Evolutionary conservation across 2,113 vertebrate species (phyloP).

Genomic region (Limnothrissa miodon): DNA sequence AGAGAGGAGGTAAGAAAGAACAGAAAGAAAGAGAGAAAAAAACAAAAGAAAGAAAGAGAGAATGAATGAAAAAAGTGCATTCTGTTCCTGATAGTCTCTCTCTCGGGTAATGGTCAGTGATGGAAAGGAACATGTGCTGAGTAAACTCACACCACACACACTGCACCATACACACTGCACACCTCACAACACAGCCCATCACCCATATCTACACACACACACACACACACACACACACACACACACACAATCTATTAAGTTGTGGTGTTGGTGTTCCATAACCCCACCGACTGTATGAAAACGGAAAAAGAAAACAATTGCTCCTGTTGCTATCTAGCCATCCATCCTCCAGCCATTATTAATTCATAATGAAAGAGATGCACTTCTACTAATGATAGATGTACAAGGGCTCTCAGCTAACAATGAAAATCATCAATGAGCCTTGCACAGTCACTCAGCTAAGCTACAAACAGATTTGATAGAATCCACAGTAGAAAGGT

Average conservation of each 20-base stretch:
- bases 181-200: not conserved
- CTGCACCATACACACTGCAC: constrained; percentile 34
- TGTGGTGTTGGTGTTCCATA: constrained; percentile 4
- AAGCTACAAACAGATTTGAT: constrained; percentile 31
- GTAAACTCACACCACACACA: constrained; percentile 46
- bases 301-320: not conserved
- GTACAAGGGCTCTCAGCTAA: not conserved
- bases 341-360: not conserved
- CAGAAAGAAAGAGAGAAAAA: not conserved
- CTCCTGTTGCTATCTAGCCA: not conserved
- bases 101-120: constrained; percentile 45
- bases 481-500: constrained; percentile 44
- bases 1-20: not conserved
- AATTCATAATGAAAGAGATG: no score
- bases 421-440: not conserved
- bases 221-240: not conserved
- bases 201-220: not conserved
- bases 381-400: not conserved
- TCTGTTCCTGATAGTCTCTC: not conserved
- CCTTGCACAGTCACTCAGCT: constrained; percentile 27
- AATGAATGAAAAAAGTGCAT: no score
- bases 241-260: constrained; percentile 48
- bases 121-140: constrained; percentile 34
- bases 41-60: constrained; percentile 28
- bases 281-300: not conserved